Evolutionary conservation across 2,888 invertebrate genomes (phyloP), one percentile per base, ranked within the genome.

Genomic region (Papilio demoleus): DNA sequence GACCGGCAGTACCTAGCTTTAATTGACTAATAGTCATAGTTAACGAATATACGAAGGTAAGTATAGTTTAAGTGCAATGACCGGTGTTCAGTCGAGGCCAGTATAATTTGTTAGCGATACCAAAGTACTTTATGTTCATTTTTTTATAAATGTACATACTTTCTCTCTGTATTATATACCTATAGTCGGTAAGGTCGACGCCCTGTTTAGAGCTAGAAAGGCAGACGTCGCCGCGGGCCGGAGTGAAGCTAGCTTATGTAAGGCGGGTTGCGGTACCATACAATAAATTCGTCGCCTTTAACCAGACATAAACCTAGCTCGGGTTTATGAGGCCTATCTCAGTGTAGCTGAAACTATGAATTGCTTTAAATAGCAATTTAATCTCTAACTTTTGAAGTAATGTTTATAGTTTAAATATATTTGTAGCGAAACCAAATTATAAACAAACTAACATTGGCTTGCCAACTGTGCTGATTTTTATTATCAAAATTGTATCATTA

Each of bases 161-260:
- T 58, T 34, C 42, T 65, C 59, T 65, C 34, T 31, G 27, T 42
- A 17, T 40, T 17, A 42, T 42, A 42, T 19, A 61, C 12, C 34
- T 40, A 19, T 61, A 34, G 24, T 19, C 61, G 0, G 56, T 31
- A 53, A 53, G 62, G 67, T 67, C 34, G 61, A 34, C 50, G 34
- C 40, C 67, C 67, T 53, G 60, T 61, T 45, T 61, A 50, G 50
- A 24, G 53, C 61, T 67, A 67, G 62, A 53, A 62, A 67, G 67
- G 61, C 67, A 40, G 19, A 38, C 56, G 34, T 14, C 22, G 67
- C 62, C 67, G 62, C 62, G 62, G 53, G 53, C 53, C 17, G n/a
- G 12, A 19, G 42, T 53, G 67, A n/a, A 53, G 67, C 40, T 31
- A 40, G 61, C 24, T 67, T 62, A 67, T 45, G 45, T 66, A 65